Percentiles rank a stretch among this genome's conserved stretches.
Evolutionary conservation across 64 coral and sea anemone genomes (phyloP).

Genomic region (Stylophora pistillata): DNA sequence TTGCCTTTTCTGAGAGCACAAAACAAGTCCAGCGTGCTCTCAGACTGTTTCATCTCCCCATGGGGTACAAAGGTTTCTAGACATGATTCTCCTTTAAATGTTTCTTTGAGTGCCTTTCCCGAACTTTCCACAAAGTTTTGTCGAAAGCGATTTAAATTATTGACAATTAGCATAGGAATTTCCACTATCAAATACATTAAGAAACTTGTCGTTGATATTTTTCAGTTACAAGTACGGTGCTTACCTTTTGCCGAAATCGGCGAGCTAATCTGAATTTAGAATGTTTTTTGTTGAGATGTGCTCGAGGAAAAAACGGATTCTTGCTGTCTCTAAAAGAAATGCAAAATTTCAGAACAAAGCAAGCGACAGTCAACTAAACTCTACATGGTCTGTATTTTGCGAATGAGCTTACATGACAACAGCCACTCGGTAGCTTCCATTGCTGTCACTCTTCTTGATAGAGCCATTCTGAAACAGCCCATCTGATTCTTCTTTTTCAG

Average conservation of each 20-base stretch:
- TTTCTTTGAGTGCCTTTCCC: too few relatives aligned
- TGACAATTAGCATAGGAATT: too few relatives aligned
- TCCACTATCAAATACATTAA: too few relatives aligned
- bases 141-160: too few relatives aligned
- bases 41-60: too few relatives aligned
- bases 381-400: too few relatives aligned
- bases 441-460: neutral
- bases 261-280: constrained; percentile 23
- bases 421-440: constrained; percentile 35
- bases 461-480: neutral
- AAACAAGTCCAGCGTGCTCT: too few relatives aligned
- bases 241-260: constrained; percentile 19
- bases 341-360: neutral
- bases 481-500: neutral
- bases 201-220: too few relatives aligned
- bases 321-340: constrained; percentile 47
- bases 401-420: constrained; percentile 27
- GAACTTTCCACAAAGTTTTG: too few relatives aligned
- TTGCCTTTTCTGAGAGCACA: too few relatives aligned
- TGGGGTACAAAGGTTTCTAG: too few relatives aligned
- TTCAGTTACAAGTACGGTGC: neutral
- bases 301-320: constrained; percentile 35
- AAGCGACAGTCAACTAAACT: neutral
- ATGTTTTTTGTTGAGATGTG: constrained; percentile 21
- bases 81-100: too few relatives aligned